Conservation (phyloP, 2,888 invertebrate genomes). For the Tipula confusa region DNA sequence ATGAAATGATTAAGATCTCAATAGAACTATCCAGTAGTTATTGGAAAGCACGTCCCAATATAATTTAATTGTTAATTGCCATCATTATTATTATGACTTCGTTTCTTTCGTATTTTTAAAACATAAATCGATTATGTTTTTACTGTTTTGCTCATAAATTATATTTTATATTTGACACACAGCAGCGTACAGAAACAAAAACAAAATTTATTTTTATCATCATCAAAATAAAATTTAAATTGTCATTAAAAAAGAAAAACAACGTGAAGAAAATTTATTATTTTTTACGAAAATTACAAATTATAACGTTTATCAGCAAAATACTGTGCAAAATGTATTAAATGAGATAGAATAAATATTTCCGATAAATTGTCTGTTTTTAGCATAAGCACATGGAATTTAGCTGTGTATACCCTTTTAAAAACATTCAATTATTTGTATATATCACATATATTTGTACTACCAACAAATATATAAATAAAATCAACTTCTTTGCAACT, state of each 20-base stretch:
- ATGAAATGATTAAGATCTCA: no score
- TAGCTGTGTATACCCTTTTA: no score
- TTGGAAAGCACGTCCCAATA: not conserved
- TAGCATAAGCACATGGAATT: not conserved
- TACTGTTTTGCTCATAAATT: not conserved
- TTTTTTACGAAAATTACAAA: not conserved
- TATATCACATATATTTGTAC: no score
- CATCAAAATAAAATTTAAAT: not conserved
- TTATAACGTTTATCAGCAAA: not conserved
- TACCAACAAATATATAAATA: no score
- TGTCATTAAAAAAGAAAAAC: not conserved
- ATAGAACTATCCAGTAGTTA: not conserved
- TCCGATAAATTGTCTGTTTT: not conserved
- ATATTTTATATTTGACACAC: not conserved
- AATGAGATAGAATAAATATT: not conserved
- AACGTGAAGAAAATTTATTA: not conserved
- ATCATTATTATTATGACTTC: not conserved
- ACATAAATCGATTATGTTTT: not conserved
- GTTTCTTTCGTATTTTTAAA: not conserved
- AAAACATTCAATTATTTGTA: no score
- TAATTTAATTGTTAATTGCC: not conserved
- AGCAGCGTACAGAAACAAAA: not conserved
- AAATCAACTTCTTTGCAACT: no score
- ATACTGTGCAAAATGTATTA: not conserved
- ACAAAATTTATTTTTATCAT: not conserved